phyloP scores from a whole-genome alignment of 2,113 vertebrate species.

The Corythornis vintsioides region DNA sequence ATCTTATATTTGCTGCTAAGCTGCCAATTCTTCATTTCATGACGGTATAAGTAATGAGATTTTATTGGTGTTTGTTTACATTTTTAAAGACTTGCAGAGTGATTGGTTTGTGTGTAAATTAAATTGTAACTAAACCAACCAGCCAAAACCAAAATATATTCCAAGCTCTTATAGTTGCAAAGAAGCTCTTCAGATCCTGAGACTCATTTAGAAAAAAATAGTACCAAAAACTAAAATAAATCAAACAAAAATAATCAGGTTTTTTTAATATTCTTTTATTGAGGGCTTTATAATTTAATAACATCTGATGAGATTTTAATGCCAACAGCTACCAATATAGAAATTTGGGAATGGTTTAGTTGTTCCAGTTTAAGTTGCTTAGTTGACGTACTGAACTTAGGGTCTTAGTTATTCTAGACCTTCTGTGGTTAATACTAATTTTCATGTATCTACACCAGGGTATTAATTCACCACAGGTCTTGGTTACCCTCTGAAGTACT shows the following conservation, averaged over 20 bases:
- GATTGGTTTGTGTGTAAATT: slow-evolving; percentile 9
- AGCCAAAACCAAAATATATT: neutral
- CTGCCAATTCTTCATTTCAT: slow-evolving; percentile 12
- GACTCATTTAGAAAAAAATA: neutral
- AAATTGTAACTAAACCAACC: neutral
- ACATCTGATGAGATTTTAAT: neutral
- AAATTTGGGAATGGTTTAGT: neutral
- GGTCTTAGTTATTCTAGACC: neutral
- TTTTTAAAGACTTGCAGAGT: slow-evolving; percentile 5
- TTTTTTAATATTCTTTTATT: neutral
- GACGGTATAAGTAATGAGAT: slow-evolving; percentile 1
- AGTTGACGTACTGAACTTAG: neutral
- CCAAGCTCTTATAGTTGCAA: neutral
- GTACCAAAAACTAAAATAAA: too few relatives aligned
- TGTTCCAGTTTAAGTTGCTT: neutral
- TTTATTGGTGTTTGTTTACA: neutral
- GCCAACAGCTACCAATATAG: neutral
- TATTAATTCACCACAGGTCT: neutral
- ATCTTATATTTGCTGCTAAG: neutral
- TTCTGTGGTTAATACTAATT: neutral
- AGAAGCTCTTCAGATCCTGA: neutral
- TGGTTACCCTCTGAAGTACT: neutral
- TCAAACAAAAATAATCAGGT: neutral
- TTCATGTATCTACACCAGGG: neutral
- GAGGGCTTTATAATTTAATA: neutral